Conservation (phyloP, 35 echinoderm and acorn worm species). For the Amphiura filiformis region DNA sequence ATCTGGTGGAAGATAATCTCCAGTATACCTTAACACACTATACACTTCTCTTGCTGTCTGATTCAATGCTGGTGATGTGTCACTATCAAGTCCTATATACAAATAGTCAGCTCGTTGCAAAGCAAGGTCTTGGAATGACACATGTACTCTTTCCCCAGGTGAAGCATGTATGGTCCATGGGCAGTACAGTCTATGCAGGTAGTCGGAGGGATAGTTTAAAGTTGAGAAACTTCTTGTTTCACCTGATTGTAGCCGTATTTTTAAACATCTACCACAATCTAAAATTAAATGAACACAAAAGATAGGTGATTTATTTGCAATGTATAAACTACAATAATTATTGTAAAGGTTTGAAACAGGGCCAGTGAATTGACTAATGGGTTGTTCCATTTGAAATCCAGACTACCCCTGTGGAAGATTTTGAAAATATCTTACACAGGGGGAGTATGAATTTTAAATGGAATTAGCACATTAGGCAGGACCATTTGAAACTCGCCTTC, state of each 20-base stretch:
- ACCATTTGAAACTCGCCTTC: too few relatives aligned
- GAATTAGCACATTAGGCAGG: too few relatives aligned
- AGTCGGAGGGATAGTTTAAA: neutral
- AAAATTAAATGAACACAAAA: neutral
- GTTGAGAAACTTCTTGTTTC: neutral
- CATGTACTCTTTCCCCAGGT: neutral
- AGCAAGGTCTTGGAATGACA: neutral
- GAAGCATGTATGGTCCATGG: neutral
- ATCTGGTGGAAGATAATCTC: neutral
- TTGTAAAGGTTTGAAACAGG: too few relatives aligned
- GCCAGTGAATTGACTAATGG: too few relatives aligned
- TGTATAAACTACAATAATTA: too few relatives aligned
- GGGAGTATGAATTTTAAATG: too few relatives aligned
- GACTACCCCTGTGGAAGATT: too few relatives aligned
- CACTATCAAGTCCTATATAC: neutral
- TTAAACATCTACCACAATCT: neutral
- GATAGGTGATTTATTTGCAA: too few relatives aligned
- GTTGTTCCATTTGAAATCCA: too few relatives aligned
- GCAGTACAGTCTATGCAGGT: neutral
- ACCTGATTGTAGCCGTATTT: neutral
- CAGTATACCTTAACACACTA: neutral
- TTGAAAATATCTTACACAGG: too few relatives aligned
- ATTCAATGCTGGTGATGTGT: neutral
- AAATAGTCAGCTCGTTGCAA: neutral
- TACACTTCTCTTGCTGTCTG: neutral